Evolutionary conservation across 2,113 vertebrate species (phyloP).

Genomic region (rat (Rattus norvegicus)): DNA sequence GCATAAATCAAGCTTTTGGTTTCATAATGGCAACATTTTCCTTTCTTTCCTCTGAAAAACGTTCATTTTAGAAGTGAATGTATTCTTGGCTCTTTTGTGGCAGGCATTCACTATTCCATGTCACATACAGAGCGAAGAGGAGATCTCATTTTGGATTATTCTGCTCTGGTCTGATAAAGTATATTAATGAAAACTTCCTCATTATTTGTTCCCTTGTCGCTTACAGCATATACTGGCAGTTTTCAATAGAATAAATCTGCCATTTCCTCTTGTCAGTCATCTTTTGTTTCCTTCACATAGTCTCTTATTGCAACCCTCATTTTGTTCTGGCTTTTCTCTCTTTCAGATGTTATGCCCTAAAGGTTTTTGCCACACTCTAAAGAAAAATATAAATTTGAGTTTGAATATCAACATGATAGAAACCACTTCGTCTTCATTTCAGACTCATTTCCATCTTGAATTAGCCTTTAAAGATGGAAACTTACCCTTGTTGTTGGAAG

Average conservation of each 20-base stretch:
- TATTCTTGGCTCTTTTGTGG: not conserved
- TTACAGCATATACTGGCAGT: slow-evolving; percentile 23
- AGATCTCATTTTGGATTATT: slow-evolving; percentile 28
- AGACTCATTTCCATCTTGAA: slow-evolving; percentile 65
- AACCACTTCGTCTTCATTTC: slow-evolving; percentile 8
- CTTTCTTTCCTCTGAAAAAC: not conserved
- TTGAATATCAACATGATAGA: not conserved
- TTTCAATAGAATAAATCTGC: slow-evolving; percentile 30
- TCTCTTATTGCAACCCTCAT: slow-evolving; percentile 16
- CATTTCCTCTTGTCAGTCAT: not conserved
- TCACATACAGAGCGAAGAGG: not conserved
- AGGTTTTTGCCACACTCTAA: not conserved
- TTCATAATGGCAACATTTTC: not conserved
- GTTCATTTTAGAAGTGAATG: slow-evolving; percentile 28
- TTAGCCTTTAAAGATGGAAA: slow-evolving; percentile 26
- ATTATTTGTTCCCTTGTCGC: slow-evolving; percentile 21
- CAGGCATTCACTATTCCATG: not conserved
- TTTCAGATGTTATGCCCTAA: not conserved
- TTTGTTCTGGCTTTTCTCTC: not conserved
- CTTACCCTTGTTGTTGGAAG: slow-evolving; percentile 19
- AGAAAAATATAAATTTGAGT: slow-evolving; percentile 54
- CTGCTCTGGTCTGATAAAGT: not conserved
- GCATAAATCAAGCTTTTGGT: not conserved
- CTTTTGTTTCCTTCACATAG: slow-evolving; percentile 43
- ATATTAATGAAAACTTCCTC: slow-evolving; percentile 23